Base-by-base conservation (phyloP, 92 coral and sea anemone genomes). In the Porites lobata region DNA sequence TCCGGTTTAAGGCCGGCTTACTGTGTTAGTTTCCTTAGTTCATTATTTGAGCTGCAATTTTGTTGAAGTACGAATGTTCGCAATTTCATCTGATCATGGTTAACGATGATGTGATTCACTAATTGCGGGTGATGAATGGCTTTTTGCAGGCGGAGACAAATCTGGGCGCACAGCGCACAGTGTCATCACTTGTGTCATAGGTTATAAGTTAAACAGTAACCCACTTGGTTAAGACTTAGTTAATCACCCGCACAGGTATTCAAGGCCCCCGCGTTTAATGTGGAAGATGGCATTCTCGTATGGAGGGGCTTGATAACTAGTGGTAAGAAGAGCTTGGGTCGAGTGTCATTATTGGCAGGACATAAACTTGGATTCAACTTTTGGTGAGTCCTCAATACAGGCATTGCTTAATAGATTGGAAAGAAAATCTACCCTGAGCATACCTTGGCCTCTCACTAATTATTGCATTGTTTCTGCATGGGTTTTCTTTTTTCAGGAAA, bases 241-340 rank as follows among this genome's bases (percentile, higher is more conserved):
- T 66, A 13, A 65, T 32, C 10, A 9, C 51, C 32, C 50, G 11
- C 19, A 24, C 72, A 91, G 88, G 90, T 64, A 18, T 8, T 50
- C 43, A 85, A 76, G 32, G 47, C 69, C 10, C 83, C 85, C 2
- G 43, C 80, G 43, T 61, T 91, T 71, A 61, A 22, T 56, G 96
- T 86, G 1, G 70, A 69, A 69, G 84, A 76, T 59, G 93, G 96
- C 22, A 81, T 69, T 65, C 78, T 94, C 63, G 93, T 86, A 19
- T 94, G 96, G 96, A 90, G 94, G 62, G 96, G 96, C 29, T 88
- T 94, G 18, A 71, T 94, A 26, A 92, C 94, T 1, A 85, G 84
- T 43, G 75, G 89, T 6, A 80, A 88, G 18, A 86, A 74, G 73
- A 88, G 89, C 54, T 67, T 94, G 15, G 96, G 96, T 1, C 81